phyloP scores from a whole-genome alignment of 2,797 vertebrate genomes.

The Phyllotis vaccarum region DNA sequence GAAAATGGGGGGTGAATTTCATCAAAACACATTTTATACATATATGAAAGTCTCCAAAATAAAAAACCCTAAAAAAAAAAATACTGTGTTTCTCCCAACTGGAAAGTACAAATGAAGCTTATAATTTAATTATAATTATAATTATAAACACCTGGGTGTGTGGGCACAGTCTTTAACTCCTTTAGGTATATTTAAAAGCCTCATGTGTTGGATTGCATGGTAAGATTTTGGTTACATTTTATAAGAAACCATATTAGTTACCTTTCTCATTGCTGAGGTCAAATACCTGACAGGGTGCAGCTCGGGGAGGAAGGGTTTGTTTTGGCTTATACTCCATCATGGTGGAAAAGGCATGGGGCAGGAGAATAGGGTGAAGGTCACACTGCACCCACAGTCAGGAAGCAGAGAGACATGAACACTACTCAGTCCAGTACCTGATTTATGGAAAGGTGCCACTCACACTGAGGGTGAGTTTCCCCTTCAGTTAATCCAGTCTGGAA shows the following conservation, averaged over 20 bases:
- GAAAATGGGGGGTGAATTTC: not conserved
- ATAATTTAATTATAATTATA: too few species aligned
- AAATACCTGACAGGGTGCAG: not conserved
- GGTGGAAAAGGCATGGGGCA: not conserved
- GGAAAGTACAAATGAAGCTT: not conserved
- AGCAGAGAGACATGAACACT: not conserved
- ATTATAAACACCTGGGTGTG: not conserved
- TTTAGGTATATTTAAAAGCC: not conserved
- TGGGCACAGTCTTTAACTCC: not conserved
- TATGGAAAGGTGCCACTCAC: not conserved
- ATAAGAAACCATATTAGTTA: not conserved
- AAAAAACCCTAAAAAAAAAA: not conserved
- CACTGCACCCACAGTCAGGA: not conserved
- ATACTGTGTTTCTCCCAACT: not conserved
- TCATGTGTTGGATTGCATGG: not conserved
- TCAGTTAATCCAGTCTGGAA: not conserved
- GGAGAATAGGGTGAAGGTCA: not conserved
- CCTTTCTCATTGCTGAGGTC: not conserved
- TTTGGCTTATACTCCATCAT: not conserved
- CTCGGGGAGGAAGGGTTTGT: not conserved
- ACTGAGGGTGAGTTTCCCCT: not conserved
- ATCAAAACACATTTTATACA: not conserved
- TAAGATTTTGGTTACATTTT: not conserved
- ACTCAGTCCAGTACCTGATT: not conserved
- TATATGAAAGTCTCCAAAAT: not conserved